Evolutionary conservation across 2,888 invertebrate genomes (phyloP), one percentile per base, ranked within the genome.

Genomic region (Aporophyla nigra): DNA sequence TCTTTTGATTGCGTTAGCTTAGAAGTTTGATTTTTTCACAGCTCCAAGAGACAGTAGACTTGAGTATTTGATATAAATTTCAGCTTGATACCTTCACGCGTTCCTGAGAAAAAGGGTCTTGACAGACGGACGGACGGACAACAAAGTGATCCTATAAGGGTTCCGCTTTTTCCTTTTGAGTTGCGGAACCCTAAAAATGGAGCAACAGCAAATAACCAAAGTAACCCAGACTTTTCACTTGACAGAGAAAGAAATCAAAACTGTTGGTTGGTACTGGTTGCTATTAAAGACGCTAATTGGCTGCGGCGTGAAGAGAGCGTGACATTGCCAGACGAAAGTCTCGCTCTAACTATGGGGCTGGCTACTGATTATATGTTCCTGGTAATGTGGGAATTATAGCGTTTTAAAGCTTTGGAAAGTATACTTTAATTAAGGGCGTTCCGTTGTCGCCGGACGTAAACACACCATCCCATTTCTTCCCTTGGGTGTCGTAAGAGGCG

Each of bases 241-340:
- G 80, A 63, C 75, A 80, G 80, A 80, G 87, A 89, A 87, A 83
- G 86, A 86, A 86, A 86, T 83, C 65, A 84, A 87, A 84, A 81
- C 75, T 76, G 67, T 66, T 71, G 76, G 78, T 76, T 86, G 61
- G 56, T 62, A 76, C 80, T 76, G 84, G 85, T 85, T 73, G 87
- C 88, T 90, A 93, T 93, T 93, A 93, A 89, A 79, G 89, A 88
- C 89, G 89, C 88, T 94, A 94, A 94, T 94, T 93, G 93, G 86
- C 85, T 83, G 88, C 82, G 83, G 86, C 82, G 92, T 88, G 93
- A 90, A 94, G 94, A 94, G 93, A 94, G 94, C 94, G 93, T 93
- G 91, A 93, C 94, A 79, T 74, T 73, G 65, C 65, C 27, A 56
- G 81, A 83, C 76, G 89, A 90, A 90, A 89, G 87, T 90, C 83